These are phyloP conservation scores for Palythoa grandiflora DNA, from an alignment of 92 coral and sea anemone species.

Conservation along the genomic window DNA sequence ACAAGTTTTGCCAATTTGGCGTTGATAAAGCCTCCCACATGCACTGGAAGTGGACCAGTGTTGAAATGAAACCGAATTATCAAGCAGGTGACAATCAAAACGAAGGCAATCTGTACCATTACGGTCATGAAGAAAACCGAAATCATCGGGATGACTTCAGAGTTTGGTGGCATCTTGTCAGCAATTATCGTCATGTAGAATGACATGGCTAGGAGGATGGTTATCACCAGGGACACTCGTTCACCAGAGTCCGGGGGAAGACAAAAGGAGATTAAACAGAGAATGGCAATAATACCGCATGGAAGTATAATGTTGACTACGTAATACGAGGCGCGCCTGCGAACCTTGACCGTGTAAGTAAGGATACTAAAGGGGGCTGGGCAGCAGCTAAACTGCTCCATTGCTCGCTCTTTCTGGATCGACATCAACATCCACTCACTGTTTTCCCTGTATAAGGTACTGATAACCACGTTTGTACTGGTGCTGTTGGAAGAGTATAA, in stretches of 20 bases:
- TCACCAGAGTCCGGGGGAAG: slow-evolving; percentile 58
- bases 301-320: slow-evolving; percentile 44
- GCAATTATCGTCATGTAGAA: slow-evolving; percentile 62
- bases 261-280: slow-evolving; percentile 36
- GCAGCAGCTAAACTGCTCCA: background rate
- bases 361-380: background rate
- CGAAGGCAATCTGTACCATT: slow-evolving; percentile 43
- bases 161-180: slow-evolving; percentile 51
- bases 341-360: slow-evolving; percentile 11
- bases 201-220: slow-evolving; percentile 49
- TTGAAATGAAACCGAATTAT: background rate
- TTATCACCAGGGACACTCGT: slow-evolving; percentile 51
- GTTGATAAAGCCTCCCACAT: background rate
- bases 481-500: background rate
- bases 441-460: background rate
- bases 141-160: slow-evolving; percentile 49
- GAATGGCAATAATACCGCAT: slow-evolving; percentile 49
- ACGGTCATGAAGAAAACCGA: slow-evolving; percentile 37
- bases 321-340: slow-evolving; percentile 48
- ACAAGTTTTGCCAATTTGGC: background rate
- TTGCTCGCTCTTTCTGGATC: background rate
- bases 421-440: slow-evolving; percentile 54
- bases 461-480: background rate
- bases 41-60: slow-evolving; percentile 7
- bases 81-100: slow-evolving; percentile 37